Conservation (phyloP, 2,888 invertebrate genomes). For the Melitaea athalia region DNA sequence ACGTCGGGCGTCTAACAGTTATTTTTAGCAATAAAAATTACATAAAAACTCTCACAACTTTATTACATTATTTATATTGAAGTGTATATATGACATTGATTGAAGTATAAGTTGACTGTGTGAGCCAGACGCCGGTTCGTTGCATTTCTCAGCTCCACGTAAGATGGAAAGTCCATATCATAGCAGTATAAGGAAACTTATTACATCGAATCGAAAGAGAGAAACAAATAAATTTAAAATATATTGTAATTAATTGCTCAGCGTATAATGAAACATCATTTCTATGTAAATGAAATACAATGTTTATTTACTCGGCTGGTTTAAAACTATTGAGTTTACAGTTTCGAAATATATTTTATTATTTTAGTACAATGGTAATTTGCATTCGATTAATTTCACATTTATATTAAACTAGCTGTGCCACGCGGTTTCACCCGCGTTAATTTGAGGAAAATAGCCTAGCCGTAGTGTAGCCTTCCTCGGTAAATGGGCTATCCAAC, state of each 20-base stretch:
- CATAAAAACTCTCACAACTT: too few species aligned
- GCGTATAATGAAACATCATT: constrained; percentile 18
- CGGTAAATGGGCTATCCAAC: too few species aligned
- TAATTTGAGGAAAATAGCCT: too few species aligned
- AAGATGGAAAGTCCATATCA: constrained; percentile 13
- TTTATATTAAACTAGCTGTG: not conserved
- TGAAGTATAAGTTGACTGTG: not conserved
- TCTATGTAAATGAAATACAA: constrained; percentile 14
- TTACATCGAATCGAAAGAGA: constrained; percentile 10
- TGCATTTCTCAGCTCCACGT: constrained; percentile 3
- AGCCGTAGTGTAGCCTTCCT: too few species aligned
- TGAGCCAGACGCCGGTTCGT: not conserved
- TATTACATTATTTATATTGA: too few species aligned
- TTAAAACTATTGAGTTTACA: not conserved
- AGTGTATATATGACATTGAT: not conserved
- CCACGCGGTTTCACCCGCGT: too few species aligned
- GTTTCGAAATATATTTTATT: not conserved
- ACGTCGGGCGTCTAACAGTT: too few species aligned
- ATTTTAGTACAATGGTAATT: not conserved
- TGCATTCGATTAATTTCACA: not conserved
- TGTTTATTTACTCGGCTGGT: not conserved
- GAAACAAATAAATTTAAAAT: constrained; percentile 5
- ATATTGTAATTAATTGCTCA: constrained; percentile 10
- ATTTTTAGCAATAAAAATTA: too few species aligned
- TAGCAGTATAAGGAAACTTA: constrained; percentile 28